Conservation (phyloP, 2,113 vertebrate genomes). For the Microcebus tavaratra region DNA sequence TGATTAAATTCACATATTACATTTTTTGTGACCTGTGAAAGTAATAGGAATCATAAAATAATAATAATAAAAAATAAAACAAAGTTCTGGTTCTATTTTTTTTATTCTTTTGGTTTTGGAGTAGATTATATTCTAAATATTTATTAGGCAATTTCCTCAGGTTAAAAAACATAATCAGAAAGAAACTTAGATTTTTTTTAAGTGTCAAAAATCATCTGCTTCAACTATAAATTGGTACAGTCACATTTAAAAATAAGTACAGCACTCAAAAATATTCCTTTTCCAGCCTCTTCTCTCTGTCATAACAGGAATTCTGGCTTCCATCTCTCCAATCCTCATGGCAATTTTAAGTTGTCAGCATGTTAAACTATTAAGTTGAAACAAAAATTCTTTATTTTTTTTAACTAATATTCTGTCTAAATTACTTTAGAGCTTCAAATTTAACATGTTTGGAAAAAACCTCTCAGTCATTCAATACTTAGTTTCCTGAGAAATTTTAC, state of each 20-base stretch:
- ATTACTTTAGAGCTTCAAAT: conserved; percentile 32
- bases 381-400: conserved; percentile 43
- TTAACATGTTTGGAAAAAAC: conserved; percentile 33
- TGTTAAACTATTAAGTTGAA: conserved; percentile 62
- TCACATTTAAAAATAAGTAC: conserved; percentile 70
- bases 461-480: conserved; percentile 31
- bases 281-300: conserved; percentile 36
- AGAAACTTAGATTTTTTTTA: conserved; percentile 36
- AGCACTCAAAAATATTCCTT: conserved; percentile 53
- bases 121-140: neutral
- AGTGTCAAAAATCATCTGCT: conserved; percentile 64
- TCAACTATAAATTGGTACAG: conserved; percentile 44
- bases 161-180: neutral
- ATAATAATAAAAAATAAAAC: neutral
- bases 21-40: conserved; percentile 37
- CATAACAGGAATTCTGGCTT: conserved; percentile 64
- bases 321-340: conserved; percentile 44
- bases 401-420: conserved; percentile 58
- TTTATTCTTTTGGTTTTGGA: conserved; percentile 17
- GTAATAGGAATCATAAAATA: conserved; percentile 39
- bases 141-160: conserved; percentile 9
- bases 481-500: conserved; percentile 12
- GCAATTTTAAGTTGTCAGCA: conserved; percentile 64
- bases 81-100: neutral
- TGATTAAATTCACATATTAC: conserved; percentile 59